A percentile compares a stretch with the other conserved stretches of the same genome.
These are phyloP conservation scores for Aphelenchoides avenae DNA, from an alignment of 1,140 invertebrate species.

Conservation along the genomic window DNA sequence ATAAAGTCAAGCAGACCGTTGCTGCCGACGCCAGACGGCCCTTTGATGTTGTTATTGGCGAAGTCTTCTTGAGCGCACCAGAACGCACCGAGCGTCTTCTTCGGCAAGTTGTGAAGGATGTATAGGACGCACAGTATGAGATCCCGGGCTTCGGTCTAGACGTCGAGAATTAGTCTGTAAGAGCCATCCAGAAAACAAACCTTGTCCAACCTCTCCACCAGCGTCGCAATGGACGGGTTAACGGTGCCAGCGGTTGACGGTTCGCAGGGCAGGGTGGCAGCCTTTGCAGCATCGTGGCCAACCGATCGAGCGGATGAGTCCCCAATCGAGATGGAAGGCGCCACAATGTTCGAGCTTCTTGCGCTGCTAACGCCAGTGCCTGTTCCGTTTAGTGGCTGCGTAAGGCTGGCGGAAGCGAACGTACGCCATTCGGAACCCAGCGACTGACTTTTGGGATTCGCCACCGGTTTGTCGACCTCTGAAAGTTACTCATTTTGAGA, in stretches of 20 bases:
- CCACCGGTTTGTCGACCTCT: too few species aligned
- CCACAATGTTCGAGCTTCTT: too few species aligned
- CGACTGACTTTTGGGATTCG: too few species aligned
- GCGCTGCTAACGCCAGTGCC: too few species aligned
- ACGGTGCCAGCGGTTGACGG: constrained; percentile 7
- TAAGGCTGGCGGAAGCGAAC: too few species aligned
- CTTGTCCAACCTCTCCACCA: constrained; percentile 70
- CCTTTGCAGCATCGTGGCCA: too few species aligned
- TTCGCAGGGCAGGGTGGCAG: constrained; percentile 8
- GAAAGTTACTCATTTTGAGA: too few species aligned
- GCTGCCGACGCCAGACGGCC: not conserved
- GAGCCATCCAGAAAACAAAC: constrained; percentile 4
- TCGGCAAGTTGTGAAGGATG: constrained; percentile 75
- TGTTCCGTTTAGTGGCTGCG: too few species aligned
- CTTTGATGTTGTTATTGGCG: not conserved
- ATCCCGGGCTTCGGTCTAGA: constrained; percentile 73
- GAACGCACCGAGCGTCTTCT: constrained; percentile 41
- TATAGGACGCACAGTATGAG: constrained; percentile 82
- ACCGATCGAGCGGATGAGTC: too few species aligned
- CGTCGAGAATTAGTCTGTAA: too few species aligned
- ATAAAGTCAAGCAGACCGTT: constrained; percentile 45
- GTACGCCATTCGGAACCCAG: too few species aligned
- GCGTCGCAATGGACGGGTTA: constrained; percentile 24
- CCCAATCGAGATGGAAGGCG: too few species aligned
- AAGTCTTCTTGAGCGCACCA: constrained; percentile 31